Base-by-base conservation (phyloP, 1,140 invertebrate species). In the Micrasema minimum region DNA sequence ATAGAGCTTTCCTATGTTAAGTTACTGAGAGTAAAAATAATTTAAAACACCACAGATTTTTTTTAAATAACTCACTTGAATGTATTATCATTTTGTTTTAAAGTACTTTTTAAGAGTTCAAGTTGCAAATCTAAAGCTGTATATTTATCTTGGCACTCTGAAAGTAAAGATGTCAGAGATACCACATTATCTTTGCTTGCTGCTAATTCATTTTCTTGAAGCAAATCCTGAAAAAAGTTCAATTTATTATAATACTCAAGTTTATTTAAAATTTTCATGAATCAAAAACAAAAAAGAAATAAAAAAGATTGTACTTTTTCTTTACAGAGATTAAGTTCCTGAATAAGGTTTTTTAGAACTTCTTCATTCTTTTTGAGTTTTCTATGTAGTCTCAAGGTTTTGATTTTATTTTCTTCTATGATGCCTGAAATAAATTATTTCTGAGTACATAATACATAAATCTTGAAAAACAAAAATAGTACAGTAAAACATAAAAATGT, bases 221-320 rank as follows among this genome's bases (percentile, higher is more conserved):
- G n/a, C 2, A 7, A 46, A 31, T 45, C 23, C 59, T 64, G 41
- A 26, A 48, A 64, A 46, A n/a, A 46, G 3, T 22, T 1, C 4
- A n/a, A n/a, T 46, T n/a, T 46, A 3, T n/a, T n/a, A 45, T 5
- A 16, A 16, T 45, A 45, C 11, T 45, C 11, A n/a, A 5, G 3
- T 45, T 2, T 12, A 45, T 12, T 45, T 46, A 1, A 7, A 46
- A n/a, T n/a, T n/a, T n/a, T n/a, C n/a, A 46, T 1, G 16, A 14
- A 20, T 1, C 7, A 22, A 48, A 20, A 48, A 16, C 26, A 31
- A n/a, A 9, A 1, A 35, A 31, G 6, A 26, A 7, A 4, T 55
- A 14, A 9, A n/a, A 53, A 35, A 53, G 3, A 14, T 53, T 53
- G 38, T 61, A 64, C 59, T 18, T 64, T 64, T 64, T 64, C 59